A percentile compares a stretch with the other conserved stretches of the same genome.
These are phyloP conservation scores for Tyto alba DNA, from an alignment of 2,113 vertebrate genomes.

Conservation along the genomic window DNA sequence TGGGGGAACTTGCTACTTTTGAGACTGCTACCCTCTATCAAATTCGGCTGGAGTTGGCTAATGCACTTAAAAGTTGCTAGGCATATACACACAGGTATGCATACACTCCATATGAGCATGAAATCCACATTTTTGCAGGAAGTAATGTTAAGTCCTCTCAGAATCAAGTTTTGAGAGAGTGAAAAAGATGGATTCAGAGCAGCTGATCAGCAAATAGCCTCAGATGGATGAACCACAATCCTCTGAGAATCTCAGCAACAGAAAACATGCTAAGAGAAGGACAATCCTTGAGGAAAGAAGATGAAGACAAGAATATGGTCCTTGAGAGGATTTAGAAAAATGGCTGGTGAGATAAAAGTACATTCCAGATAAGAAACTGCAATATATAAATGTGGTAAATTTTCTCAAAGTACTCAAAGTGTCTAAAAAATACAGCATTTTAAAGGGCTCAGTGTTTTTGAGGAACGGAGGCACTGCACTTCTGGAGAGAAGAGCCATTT, in stretches of 20 bases:
- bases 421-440: not conserved
- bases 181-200: not conserved
- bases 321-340: not conserved
- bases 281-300: not conserved
- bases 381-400: not conserved
- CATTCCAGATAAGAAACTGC: not conserved
- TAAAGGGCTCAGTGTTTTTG: not conserved
- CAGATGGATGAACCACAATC: not conserved
- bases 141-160: not conserved
- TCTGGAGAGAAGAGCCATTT: not conserved
- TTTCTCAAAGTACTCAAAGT: not conserved
- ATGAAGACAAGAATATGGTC: not conserved
- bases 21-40: conserved; percentile 14
- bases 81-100: not conserved
- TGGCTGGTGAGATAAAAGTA: not conserved
- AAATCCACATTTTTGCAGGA: conserved; percentile 9
- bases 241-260: not conserved
- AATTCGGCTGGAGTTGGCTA: conserved; percentile 9
- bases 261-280: not conserved
- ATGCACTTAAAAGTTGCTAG: conserved; percentile 27
- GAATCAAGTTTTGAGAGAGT: not conserved
- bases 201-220: not conserved
- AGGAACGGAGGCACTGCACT: not conserved
- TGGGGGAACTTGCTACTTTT: conserved; percentile 61
- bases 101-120: not conserved